Evolutionary conservation across 1,140 invertebrate species (phyloP).

Genomic region (Hycleus cichorii): DNA sequence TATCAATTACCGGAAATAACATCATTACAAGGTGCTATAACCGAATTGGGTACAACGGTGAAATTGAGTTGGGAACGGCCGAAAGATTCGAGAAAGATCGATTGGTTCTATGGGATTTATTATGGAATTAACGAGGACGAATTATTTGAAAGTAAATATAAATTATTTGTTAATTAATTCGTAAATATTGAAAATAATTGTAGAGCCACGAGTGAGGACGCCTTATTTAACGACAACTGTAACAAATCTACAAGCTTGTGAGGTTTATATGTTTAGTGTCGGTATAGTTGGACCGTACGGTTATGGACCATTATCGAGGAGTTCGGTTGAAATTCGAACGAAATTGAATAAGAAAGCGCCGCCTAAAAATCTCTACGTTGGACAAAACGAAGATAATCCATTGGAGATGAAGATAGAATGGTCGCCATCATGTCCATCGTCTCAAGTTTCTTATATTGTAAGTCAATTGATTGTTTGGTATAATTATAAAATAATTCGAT

Average conservation of each 20-base stretch:
- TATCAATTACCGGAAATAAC: constrained; percentile 45
- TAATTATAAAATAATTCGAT: neutral
- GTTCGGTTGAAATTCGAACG: constrained; percentile 50
- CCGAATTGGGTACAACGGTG: constrained; percentile 53
- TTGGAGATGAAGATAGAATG: constrained; percentile 42
- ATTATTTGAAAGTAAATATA: constrained; percentile 44
- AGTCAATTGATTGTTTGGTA: constrained; percentile 5
- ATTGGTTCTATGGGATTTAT: constrained; percentile 59
- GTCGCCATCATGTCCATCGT: constrained; percentile 43
- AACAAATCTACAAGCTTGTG: constrained; percentile 59
- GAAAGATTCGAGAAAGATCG: constrained; percentile 44
- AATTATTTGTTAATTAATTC: no score
- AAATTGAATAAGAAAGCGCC: constrained; percentile 53
- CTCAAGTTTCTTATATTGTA: constrained; percentile 26
- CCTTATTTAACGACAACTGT: constrained; percentile 51
- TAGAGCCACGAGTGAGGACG: constrained; percentile 50
- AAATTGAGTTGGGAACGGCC: constrained; percentile 58
- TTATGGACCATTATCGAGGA: constrained; percentile 53
- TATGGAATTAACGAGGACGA: constrained; percentile 47
- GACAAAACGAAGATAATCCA: constrained; percentile 15
- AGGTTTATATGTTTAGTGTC: constrained; percentile 65
- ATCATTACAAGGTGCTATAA: constrained; percentile 47
- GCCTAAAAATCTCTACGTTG: constrained; percentile 48
- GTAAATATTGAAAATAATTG: constrained; percentile 4
- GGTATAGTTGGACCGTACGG: constrained; percentile 56